Percentiles rank a stretch among this genome's conserved stretches.
These are phyloP conservation scores for Sclerurus mexicanus DNA, from an alignment of 2,113 vertebrate genomes.

Conservation along the genomic window DNA sequence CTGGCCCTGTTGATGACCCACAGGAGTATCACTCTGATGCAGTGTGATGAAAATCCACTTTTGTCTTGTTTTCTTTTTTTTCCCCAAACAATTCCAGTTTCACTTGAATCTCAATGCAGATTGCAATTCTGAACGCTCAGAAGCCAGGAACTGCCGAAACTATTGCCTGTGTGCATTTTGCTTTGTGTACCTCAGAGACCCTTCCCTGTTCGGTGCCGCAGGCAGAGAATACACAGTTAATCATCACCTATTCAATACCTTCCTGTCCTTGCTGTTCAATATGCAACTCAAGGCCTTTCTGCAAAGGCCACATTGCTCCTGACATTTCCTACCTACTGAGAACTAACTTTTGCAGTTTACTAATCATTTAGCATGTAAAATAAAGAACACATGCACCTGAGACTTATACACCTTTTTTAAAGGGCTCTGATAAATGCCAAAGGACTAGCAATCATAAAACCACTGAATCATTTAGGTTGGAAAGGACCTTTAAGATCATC, in stretches of 20 bases:
- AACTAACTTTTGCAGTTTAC: not conserved
- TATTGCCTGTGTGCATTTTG: not conserved
- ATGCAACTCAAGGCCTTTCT: slow-evolving; percentile 3
- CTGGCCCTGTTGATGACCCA: not conserved
- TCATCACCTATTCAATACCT: not conserved
- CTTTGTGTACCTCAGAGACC: not conserved
- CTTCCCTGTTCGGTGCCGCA: not conserved
- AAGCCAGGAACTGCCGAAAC: not conserved
- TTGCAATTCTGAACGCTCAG: not conserved
- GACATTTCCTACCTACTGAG: not conserved
- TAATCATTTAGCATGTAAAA: not conserved
- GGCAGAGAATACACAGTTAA: not conserved
- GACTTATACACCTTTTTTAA: not conserved
- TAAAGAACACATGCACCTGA: not conserved
- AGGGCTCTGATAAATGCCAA: not conserved
- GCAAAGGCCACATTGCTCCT: slow-evolving; percentile 7
- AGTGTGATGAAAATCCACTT: not conserved
- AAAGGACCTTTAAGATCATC: not conserved
- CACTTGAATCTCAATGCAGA: not conserved
- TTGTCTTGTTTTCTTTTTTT: not conserved
- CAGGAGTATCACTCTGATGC: not conserved
- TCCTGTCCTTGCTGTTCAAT: slow-evolving; percentile 6
- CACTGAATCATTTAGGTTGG: not conserved
- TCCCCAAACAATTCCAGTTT: not conserved
- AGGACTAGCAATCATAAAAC: not conserved